A percentile compares a stretch with the other conserved stretches of the same genome.
These are phyloP conservation scores for Tyrannus savana DNA, from an alignment of 2,113 vertebrate species.

Conservation along the genomic window DNA sequence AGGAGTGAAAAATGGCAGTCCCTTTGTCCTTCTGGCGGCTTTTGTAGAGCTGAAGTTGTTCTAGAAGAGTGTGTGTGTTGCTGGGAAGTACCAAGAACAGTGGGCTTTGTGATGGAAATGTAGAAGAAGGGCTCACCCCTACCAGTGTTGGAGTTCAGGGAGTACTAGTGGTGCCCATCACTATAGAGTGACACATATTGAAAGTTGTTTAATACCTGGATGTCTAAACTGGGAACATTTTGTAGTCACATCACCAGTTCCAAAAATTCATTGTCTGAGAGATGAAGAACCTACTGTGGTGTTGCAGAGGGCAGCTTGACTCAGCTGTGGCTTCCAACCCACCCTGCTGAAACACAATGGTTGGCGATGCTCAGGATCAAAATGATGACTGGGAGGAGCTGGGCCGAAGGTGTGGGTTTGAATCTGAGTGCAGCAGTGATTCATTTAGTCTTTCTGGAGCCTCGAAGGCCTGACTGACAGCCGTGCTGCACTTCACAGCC, in stretches of 20 bases:
- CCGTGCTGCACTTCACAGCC: background rate
- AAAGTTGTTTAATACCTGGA: background rate
- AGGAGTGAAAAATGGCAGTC: slow-evolving; percentile 11
- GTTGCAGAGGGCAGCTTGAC: background rate
- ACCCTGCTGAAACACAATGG: background rate
- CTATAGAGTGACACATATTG: accelerated
- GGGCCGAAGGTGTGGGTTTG: background rate
- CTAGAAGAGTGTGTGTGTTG: background rate
- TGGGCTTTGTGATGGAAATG: background rate
- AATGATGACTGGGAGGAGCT: background rate
- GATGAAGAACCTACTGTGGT: background rate
- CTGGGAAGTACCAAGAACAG: background rate
- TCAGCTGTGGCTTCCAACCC: background rate
- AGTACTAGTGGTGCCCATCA: background rate
- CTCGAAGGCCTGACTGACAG: background rate
- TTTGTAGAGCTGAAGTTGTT: background rate
- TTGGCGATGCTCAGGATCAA: background rate
- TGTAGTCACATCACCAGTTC: background rate
- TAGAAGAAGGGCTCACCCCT: background rate
- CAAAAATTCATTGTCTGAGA: background rate
- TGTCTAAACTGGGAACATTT: background rate
- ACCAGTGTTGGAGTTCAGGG: background rate
- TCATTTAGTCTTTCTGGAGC: background rate
- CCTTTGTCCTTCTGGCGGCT: background rate
- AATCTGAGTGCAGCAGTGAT: background rate